Conservation (phyloP, 2,888 invertebrate species). For the Himalopsyche tibetana region DNA sequence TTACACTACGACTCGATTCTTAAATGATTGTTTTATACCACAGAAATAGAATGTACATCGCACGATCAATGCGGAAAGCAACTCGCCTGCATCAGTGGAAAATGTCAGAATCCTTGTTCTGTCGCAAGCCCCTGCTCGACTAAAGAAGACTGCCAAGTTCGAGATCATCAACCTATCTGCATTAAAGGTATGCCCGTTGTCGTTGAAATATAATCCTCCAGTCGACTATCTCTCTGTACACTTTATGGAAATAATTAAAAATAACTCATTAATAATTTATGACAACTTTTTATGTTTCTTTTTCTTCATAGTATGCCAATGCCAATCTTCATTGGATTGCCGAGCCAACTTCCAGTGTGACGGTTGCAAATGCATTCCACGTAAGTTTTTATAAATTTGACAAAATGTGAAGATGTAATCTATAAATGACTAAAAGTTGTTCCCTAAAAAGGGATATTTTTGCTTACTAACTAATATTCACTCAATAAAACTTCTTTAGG, state of each 20-base stretch:
- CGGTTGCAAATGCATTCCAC: constrained; percentile 82
- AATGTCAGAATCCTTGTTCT: constrained; percentile 89
- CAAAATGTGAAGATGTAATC: background rate
- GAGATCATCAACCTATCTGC: constrained; percentile 90
- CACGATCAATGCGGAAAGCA: constrained; percentile 88
- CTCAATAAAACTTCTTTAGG: background rate
- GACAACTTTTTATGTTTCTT: constrained; percentile 48
- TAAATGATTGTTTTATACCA: constrained; percentile 55
- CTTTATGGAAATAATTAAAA: background rate
- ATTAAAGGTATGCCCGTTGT: constrained; percentile 79
- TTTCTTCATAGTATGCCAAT: constrained; percentile 80
- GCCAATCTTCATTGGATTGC: constrained; percentile 83
- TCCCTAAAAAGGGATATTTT: too few relatives aligned
- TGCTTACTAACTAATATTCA: background rate
- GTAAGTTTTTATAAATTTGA: constrained; percentile 72
- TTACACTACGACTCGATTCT: background rate
- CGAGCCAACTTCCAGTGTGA: constrained; percentile 80
- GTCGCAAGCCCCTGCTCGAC: constrained; percentile 84
- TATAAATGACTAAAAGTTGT: background rate
- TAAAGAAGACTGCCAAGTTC: constrained; percentile 88
- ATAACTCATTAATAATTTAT: background rate
- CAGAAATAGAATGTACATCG: constrained; percentile 87
- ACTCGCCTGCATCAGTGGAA: constrained; percentile 86
- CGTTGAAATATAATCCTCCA: constrained; percentile 44
- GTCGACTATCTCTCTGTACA: constrained; percentile 49